phyloP scores from a whole-genome alignment of 2,888 invertebrate genomes.

The Stenichneumon culpator region DNA sequence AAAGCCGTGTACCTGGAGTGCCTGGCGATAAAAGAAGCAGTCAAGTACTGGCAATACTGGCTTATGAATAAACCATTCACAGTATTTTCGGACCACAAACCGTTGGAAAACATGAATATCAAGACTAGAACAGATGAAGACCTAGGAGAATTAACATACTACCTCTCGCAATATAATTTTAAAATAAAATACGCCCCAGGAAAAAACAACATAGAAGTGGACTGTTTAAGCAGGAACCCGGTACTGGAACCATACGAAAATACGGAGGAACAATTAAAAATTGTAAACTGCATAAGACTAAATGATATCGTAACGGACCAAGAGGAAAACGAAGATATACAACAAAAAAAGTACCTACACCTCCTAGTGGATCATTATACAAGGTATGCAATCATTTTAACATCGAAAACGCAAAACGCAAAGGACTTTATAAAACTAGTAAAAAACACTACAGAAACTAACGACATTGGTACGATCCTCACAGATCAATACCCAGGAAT shows the following conservation, averaged over 20 bases:
- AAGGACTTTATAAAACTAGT: too few relatives aligned
- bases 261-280: slow-evolving; percentile 65
- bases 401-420: too few relatives aligned
- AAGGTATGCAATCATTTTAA: too few relatives aligned
- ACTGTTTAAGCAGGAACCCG: slow-evolving; percentile 71
- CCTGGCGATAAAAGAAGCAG: slow-evolving; percentile 43
- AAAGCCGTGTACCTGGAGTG: slow-evolving; percentile 48
- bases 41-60: slow-evolving; percentile 55
- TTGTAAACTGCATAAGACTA: slow-evolving; percentile 64
- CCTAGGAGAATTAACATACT: slow-evolving; percentile 70
- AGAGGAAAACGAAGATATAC: slow-evolving; percentile 56
- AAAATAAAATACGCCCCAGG: slow-evolving; percentile 70
- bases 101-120: slow-evolving; percentile 71
- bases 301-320: slow-evolving; percentile 69
- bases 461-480: too few relatives aligned
- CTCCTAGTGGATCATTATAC: too few relatives aligned
- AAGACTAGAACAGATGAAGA: slow-evolving; percentile 73
- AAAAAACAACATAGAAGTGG: slow-evolving; percentile 71
- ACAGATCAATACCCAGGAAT: too few relatives aligned
- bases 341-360: too few relatives aligned
- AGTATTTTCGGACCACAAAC: slow-evolving; percentile 69
- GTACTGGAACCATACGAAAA: slow-evolving; percentile 68
- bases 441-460: too few relatives aligned
- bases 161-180: slow-evolving; percentile 73
- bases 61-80: slow-evolving; percentile 47